Percentiles rank a stretch among this genome's conserved stretches.
These are phyloP conservation scores for Aptenodytes patagonicus DNA, from an alignment of 2,113 vertebrate species.

Conservation along the genomic window DNA sequence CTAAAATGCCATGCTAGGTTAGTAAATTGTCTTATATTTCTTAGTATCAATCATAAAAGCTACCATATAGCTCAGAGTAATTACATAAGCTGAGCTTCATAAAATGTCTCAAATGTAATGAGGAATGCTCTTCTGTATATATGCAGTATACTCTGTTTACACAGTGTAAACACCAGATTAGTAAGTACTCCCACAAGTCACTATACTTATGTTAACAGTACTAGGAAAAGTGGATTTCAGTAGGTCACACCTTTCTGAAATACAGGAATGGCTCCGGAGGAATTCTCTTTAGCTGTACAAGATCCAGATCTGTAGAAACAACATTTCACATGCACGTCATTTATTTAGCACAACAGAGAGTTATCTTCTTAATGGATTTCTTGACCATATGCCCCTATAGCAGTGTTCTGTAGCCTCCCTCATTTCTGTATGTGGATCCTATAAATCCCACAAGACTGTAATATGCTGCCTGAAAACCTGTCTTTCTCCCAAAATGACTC, in stretches of 20 bases:
- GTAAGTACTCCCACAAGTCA: not conserved
- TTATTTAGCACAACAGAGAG: not conserved
- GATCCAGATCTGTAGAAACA: not conserved
- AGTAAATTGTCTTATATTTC: not conserved
- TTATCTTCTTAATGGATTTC: not conserved
- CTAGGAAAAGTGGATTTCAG: not conserved
- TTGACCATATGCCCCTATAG: accelerated
- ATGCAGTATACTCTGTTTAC: not conserved
- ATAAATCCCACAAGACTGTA: not conserved
- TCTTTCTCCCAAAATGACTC: not conserved
- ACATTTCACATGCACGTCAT: accelerated
- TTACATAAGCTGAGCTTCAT: not conserved
- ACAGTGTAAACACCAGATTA: not conserved
- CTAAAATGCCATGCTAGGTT: not conserved
- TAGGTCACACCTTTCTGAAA: not conserved
- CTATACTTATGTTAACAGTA: not conserved
- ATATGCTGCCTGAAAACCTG: not conserved
- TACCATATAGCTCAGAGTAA: not conserved
- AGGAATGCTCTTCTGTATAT: not conserved
- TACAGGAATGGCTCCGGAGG: not conserved
- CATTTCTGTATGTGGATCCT: accelerated
- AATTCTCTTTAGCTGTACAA: not conserved
- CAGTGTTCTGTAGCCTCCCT: not conserved
- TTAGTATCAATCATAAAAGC: not conserved
- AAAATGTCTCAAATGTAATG: not conserved